Percentiles rank a stretch among this genome's conserved stretches.
phyloP scores from a whole-genome alignment of 1,140 invertebrate genomes.

The Drosophila nannoptera region DNA sequence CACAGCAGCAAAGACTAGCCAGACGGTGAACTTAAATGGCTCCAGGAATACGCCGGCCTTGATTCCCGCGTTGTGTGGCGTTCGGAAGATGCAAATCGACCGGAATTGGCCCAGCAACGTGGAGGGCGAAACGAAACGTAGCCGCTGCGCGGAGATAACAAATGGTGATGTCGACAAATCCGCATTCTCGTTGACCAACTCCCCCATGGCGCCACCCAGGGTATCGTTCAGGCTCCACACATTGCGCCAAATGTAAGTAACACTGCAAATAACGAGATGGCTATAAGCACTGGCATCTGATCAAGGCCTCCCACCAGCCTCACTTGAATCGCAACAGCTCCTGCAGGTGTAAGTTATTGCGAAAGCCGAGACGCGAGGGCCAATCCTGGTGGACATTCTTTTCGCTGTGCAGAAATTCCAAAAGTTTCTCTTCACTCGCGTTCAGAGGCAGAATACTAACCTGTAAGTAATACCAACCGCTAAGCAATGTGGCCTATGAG shows the following conservation, averaged over 20 bases:
- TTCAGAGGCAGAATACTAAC: slow-evolving; percentile 43
- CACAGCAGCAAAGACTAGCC: slow-evolving; percentile 54
- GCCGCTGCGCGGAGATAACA: slow-evolving; percentile 49
- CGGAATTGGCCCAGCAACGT: slow-evolving; percentile 55
- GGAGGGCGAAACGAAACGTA: slow-evolving; percentile 44
- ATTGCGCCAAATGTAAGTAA: slow-evolving; percentile 42
- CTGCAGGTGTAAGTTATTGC: slow-evolving; percentile 43
- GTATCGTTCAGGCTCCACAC: slow-evolving; percentile 63
- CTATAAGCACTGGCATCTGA: too few relatives aligned
- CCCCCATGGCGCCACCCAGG: slow-evolving; percentile 60
- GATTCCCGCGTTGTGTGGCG: slow-evolving; percentile 66
- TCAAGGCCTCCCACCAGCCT: neutral
- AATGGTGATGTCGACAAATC: slow-evolving; percentile 56
- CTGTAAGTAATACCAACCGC: slow-evolving; percentile 13
- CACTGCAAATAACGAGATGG: slow-evolving; percentile 18
- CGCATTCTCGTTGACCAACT: slow-evolving; percentile 45
- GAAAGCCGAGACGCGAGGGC: slow-evolving; percentile 58
- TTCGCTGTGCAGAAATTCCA: slow-evolving; percentile 49
- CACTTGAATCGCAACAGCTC: slow-evolving; percentile 61
- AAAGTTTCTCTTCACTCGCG: slow-evolving; percentile 21
- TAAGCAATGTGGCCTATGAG: neutral
- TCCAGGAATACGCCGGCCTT: slow-evolving; percentile 59
- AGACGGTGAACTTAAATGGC: slow-evolving; percentile 64
- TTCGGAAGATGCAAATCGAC: slow-evolving; percentile 74
- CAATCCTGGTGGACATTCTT: slow-evolving; percentile 45